A percentile compares a stretch with the other conserved stretches of the same genome.
Conservation (phyloP, 2,888 invertebrate species). For the Apamea crenata region DNA sequence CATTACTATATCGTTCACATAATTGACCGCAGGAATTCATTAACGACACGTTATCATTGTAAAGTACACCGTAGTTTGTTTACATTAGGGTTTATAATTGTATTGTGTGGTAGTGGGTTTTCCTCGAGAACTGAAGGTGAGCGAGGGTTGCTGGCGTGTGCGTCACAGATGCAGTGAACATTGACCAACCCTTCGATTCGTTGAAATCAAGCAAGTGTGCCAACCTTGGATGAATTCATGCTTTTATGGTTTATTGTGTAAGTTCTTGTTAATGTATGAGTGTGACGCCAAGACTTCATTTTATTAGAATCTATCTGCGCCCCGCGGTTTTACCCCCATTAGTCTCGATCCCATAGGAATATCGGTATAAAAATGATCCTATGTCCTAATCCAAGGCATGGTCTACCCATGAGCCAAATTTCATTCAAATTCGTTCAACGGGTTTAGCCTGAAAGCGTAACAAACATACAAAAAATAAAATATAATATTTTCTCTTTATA, state of each 20-base stretch:
- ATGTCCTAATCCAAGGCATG: background rate
- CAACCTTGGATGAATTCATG: conserved; percentile 62
- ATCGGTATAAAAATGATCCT: background rate
- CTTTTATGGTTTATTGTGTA: conserved; percentile 15
- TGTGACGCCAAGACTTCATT: background rate
- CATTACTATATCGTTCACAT: conserved; percentile 67
- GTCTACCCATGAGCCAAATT: background rate
- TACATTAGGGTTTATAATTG: conserved; percentile 65
- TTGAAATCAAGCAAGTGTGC: conserved; percentile 58
- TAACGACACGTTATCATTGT: conserved; percentile 50
- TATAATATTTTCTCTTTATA: background rate
- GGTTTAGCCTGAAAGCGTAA: background rate
- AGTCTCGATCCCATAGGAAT: background rate
- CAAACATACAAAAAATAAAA: background rate
- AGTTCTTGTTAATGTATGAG: background rate
- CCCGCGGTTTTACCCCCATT: background rate
- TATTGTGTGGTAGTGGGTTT: conserved; percentile 73
- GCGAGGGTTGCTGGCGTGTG: conserved; percentile 74
- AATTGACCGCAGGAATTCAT: conserved; percentile 77
- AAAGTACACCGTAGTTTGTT: conserved; percentile 64
- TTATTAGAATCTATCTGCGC: background rate
- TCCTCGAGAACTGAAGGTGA: conserved; percentile 81
- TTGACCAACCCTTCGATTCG: conserved; percentile 75
- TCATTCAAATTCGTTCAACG: background rate
- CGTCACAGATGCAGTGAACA: conserved; percentile 75